Percentiles rank a stretch among this genome's conserved stretches.
These are phyloP conservation scores for Phaedon cochleariae DNA, from an alignment of 2,888 invertebrate species.

Conservation along the genomic window DNA sequence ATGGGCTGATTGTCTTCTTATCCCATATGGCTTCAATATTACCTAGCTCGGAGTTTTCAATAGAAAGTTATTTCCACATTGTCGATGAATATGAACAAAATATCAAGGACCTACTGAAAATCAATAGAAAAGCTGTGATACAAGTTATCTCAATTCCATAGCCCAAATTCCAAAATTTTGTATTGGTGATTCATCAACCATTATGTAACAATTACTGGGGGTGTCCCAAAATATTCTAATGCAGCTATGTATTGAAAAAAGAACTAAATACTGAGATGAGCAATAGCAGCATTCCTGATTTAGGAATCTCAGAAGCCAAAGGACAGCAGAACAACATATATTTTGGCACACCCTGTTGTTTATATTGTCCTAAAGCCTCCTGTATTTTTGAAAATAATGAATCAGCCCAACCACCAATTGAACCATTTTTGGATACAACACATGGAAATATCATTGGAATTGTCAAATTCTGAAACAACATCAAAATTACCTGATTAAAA, in stretches of 20 bases:
- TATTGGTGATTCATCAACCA: too few species aligned
- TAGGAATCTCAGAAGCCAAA: neutral
- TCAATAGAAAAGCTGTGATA: too few species aligned
- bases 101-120: neutral
- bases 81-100: too few species aligned
- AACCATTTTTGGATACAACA: neutral
- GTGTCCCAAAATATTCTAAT: neutral
- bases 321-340: neutral
- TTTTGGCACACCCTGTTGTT: neutral
- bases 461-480: neutral
- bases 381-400: neutral
- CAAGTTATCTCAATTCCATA: neutral
- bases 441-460: neutral
- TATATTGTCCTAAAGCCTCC: neutral
- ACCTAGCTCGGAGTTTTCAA: too few species aligned
- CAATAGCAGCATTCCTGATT: too few species aligned
- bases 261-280: neutral
- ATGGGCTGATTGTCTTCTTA: too few species aligned
- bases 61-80: too few species aligned
- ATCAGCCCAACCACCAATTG: neutral
- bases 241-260: neutral
- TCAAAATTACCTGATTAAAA: neutral
- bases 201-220: too few species aligned
- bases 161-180: neutral
- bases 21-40: too few species aligned